A percentile compares a stretch with the other conserved stretches of the same genome.
These are phyloP conservation scores for Gallirallus australis DNA, from an alignment of 2,797 vertebrate genomes.

Conservation along the genomic window DNA sequence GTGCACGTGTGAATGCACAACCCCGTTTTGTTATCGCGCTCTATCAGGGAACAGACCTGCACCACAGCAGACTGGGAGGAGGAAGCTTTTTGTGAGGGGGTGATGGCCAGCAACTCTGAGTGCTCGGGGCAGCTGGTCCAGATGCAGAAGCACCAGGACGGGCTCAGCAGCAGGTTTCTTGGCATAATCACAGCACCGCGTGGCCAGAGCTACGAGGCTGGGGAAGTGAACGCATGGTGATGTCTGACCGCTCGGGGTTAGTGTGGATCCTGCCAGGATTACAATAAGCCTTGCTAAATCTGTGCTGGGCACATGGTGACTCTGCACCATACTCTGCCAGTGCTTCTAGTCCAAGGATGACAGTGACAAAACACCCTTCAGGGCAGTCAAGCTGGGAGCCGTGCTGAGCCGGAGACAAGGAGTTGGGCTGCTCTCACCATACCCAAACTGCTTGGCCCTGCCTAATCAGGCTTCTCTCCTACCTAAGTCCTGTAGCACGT, in stretches of 20 bases:
- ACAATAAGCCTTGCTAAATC: conserved; percentile 11
- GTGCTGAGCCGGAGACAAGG: neutral
- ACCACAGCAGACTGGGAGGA: neutral
- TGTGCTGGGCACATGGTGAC: neutral
- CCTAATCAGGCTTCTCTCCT: neutral
- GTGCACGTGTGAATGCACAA: neutral
- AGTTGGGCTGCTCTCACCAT: neutral
- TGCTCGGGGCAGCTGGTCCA: neutral
- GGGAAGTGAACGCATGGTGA: rapidly evolving
- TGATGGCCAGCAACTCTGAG: neutral
- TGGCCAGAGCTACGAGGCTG: neutral
- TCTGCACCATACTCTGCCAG: neutral
- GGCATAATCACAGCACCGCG: rapidly evolving
- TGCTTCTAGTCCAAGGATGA: neutral
- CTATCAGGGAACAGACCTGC: neutral
- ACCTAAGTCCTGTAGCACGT: neutral
- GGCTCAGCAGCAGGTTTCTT: neutral
- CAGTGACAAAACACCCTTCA: neutral
- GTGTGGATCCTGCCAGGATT: conserved; percentile 23
- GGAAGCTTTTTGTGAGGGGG: neutral
- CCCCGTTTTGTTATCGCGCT: neutral
- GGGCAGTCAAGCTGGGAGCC: neutral
- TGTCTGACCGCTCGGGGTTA: neutral
- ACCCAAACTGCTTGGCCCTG: neutral
- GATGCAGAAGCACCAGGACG: neutral